Base-by-base conservation (phyloP, 2,888 invertebrate genomes). In the Dermolepida albohirtum region DNA sequence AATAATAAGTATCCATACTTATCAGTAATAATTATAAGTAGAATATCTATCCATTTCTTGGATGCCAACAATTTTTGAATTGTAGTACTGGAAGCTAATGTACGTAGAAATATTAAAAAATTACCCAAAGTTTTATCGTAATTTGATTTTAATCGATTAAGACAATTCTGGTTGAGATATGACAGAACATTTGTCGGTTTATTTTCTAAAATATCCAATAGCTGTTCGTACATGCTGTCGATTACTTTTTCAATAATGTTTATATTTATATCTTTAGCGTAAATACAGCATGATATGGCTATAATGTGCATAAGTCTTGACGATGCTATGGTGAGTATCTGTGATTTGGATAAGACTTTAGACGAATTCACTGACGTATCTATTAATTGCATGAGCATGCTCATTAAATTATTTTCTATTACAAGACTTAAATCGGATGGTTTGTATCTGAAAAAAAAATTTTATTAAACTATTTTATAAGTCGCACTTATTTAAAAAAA, bases 341-440 rank as follows among this genome's bases (percentile, higher is more conserved):
- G 80, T 6, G 75, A 76, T 71, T 79, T 80, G 55, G 77, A 78
- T 16, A 78, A 73, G 34, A 75, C 52, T 8, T 66, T 66, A 6
- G 40, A 29, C 11, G 22, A 49, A 16, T 59, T 39, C 1, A 66
- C 49, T 1, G 50, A 81, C 82, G 75, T 49, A 7, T 57, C 50
- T 16, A 50, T 59, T 65, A 82, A 68, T 41, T 78, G 74, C 73
- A 78, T 78, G 44, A 89, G 79, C 8, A 85, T 79, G 0, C 84
- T 82, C 43, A 88, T 79, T 34, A 89, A 78, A 41, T 86, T 86
- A 76, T 85, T 85, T 12, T 85, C 85, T 7, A 89, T 86, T 1
- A 87, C 85, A 44, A 88, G 82, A n/a, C 83, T 83, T 34, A 89
- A 81, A 78, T 89, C 89, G 63, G 84, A 82, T 0, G 87, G 84